Evolutionary conservation across 2,888 invertebrate genomes (phyloP).

Genomic region (Drosophila melanosoma): DNA sequence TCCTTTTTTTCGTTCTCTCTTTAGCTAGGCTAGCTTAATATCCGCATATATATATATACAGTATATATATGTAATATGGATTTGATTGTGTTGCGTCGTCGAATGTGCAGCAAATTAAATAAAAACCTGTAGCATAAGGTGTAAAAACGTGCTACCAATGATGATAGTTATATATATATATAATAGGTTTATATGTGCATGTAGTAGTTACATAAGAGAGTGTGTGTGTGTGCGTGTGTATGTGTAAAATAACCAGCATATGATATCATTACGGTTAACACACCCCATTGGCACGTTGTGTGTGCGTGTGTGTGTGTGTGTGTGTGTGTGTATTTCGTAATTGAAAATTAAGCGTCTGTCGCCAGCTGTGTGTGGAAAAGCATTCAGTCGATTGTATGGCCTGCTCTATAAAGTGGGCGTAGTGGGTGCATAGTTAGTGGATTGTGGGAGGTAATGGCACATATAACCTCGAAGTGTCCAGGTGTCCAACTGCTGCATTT

Average conservation of each 20-base stretch:
- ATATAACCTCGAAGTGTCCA: slow-evolving; percentile 7
- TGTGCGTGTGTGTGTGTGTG: slow-evolving; percentile 35
- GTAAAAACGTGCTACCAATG: slow-evolving; percentile 36
- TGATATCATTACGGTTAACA: slow-evolving; percentile 55
- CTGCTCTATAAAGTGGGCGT: background rate
- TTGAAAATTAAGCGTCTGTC: slow-evolving; percentile 78
- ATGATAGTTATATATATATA: background rate
- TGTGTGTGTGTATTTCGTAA: slow-evolving; percentile 67
- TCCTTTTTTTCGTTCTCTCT: background rate
- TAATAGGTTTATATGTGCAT: background rate
- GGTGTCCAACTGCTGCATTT: slow-evolving; percentile 37
- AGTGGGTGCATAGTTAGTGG: background rate
- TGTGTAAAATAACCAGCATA: slow-evolving; percentile 49
- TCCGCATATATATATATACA: slow-evolving; percentile 12
- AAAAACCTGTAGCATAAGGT: slow-evolving; percentile 48
- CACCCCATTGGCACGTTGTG: slow-evolving; percentile 49
- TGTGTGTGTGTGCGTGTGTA: slow-evolving; percentile 3
- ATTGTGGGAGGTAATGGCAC: slow-evolving; percentile 13
- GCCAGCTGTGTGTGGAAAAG: slow-evolving; percentile 33
- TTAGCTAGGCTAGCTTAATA: background rate
- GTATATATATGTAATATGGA: slow-evolving; percentile 21
- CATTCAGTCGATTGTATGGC: background rate
- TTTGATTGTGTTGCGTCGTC: slow-evolving; percentile 46
- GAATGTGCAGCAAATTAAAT: slow-evolving; percentile 58
- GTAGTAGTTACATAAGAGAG: slow-evolving; percentile 2